Percentiles rank a stretch among this genome's conserved stretches.
phyloP scores from a whole-genome alignment of 2,797 vertebrate species.

The Sphenodon punctatus region DNA sequence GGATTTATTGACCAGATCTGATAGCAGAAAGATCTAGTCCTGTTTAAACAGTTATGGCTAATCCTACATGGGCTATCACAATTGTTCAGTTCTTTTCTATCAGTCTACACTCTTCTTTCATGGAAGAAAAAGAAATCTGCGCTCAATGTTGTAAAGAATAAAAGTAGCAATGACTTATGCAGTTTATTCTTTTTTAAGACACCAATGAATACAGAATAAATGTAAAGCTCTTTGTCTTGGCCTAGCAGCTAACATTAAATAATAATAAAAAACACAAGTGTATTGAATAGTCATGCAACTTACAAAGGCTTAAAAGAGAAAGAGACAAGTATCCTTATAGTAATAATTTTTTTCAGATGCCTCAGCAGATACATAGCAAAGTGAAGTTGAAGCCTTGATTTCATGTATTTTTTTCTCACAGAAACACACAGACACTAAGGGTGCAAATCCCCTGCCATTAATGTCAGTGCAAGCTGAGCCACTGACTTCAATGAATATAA shows the following conservation, averaged over 20 bases:
- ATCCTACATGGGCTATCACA: accelerated
- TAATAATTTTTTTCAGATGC: background rate
- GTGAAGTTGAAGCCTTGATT: background rate
- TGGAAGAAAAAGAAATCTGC: background rate
- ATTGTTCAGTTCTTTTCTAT: background rate
- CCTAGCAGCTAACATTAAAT: accelerated
- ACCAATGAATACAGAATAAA: background rate
- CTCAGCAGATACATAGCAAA: background rate
- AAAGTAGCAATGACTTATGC: background rate
- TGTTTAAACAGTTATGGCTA: background rate
- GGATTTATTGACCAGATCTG: background rate
- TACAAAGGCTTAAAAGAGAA: background rate
- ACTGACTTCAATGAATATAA: too few relatives aligned
- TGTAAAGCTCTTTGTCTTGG: background rate
- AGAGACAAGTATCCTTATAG: background rate
- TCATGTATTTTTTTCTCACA: too few relatives aligned
- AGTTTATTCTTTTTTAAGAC: background rate
- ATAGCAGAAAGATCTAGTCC: background rate
- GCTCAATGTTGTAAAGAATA: accelerated
- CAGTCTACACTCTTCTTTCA: background rate
- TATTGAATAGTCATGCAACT: background rate
- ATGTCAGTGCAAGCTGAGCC: too few relatives aligned
- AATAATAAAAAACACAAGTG: accelerated
- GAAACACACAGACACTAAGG: too few relatives aligned
- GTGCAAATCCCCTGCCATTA: too few relatives aligned